These are phyloP conservation scores for Leucozona laternaria DNA, from an alignment of 2,888 invertebrate genomes.

Conservation along the genomic window DNA sequence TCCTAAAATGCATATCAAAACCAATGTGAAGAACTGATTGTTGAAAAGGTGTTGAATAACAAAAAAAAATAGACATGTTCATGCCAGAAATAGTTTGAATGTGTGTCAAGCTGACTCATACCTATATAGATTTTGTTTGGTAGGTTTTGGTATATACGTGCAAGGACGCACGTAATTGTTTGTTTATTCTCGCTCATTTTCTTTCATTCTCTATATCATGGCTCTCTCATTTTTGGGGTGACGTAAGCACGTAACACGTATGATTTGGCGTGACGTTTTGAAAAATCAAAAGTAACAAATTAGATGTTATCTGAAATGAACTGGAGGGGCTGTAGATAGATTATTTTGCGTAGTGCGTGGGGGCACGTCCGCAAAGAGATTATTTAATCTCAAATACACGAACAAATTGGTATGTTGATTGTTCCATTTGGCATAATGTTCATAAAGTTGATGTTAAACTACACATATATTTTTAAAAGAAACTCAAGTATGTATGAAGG, in stretches of 20 bases:
- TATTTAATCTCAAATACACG: too few species aligned
- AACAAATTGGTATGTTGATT: neutral
- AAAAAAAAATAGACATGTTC: constrained; percentile 8
- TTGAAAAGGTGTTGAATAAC: constrained; percentile 2
- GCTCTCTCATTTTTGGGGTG: neutral
- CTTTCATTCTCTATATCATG: constrained; percentile 1
- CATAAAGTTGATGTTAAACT: too few species aligned
- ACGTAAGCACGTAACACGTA: too few species aligned
- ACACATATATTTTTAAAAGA: too few species aligned
- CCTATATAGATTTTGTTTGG: neutral
- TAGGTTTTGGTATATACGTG: constrained; percentile 63
- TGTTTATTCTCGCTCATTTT: constrained; percentile 8
- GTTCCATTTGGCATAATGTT: neutral
- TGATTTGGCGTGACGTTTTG: neutral
- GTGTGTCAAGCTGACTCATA: constrained; percentile 45
- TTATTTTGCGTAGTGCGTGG: neutral
- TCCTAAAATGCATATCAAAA: constrained; percentile 10
- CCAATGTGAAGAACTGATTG: neutral
- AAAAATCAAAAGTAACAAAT: neutral
- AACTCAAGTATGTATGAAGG: too few species aligned
- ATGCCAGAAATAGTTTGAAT: constrained; percentile 34
- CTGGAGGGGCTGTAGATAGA: neutral
- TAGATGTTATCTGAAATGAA: neutral
- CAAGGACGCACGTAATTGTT: constrained; percentile 68
- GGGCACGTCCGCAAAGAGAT: neutral